These are phyloP conservation scores for Lagorchestes hirsutus DNA, from an alignment of 2,797 vertebrate genomes.

Conservation along the genomic window DNA sequence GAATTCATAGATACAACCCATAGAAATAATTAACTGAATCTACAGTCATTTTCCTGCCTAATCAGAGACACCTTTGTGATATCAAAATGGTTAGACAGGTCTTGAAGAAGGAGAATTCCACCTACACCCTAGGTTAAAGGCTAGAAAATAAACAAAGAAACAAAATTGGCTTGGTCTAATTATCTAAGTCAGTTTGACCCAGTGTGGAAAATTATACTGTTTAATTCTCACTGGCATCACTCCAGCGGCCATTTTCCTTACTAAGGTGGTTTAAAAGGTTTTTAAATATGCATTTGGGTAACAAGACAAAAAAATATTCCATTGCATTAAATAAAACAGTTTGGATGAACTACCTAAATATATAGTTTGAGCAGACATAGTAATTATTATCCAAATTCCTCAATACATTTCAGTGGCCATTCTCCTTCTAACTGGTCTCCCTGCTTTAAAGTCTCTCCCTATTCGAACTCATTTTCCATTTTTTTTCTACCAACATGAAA, in stretches of 20 bases:
- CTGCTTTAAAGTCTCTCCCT: not conserved
- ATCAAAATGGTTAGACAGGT: not conserved
- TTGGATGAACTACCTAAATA: constrained; percentile 10
- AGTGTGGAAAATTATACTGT: not conserved
- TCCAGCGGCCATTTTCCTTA: constrained; percentile 19
- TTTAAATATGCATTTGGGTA: not conserved
- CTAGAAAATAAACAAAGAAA: constrained; percentile 39
- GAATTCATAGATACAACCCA: not conserved
- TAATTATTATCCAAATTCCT: not conserved
- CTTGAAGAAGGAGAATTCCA: not conserved
- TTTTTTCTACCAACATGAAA: not conserved
- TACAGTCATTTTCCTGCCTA: not conserved
- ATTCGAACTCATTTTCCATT: not conserved
- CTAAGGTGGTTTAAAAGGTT: not conserved
- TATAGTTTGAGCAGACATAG: not conserved
- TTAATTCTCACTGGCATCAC: not conserved
- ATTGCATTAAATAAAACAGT: constrained; percentile 5
- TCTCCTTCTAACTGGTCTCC: not conserved
- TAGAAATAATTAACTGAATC: not conserved
- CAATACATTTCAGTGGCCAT: not conserved
- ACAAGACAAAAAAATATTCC: not conserved
- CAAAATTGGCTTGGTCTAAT: constrained; percentile 3
- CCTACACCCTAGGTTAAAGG: not conserved
- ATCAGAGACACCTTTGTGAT: not conserved
- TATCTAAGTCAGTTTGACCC: constrained; percentile 24